Evolutionary conservation across 1,140 invertebrate species (phyloP).

Genomic region (Musca domestica): DNA sequence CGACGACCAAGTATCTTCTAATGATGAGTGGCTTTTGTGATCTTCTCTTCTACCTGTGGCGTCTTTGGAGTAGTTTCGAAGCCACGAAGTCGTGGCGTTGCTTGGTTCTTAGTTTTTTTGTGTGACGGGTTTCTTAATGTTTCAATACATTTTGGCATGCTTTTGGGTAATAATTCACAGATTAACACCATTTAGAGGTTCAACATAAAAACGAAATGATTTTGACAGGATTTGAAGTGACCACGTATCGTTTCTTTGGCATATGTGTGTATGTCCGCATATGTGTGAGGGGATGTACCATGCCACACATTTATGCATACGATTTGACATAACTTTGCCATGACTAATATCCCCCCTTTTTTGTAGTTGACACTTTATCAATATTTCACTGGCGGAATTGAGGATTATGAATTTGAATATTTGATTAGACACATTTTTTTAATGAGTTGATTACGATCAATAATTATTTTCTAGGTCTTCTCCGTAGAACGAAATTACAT

Average conservation of each 20-base stretch:
- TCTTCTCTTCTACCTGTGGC: conserved; percentile 11
- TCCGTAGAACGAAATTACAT: too few species aligned
- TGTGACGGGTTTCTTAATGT: neutral
- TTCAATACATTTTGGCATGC: conserved; percentile 21
- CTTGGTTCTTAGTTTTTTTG: neutral
- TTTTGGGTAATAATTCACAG: conserved; percentile 20
- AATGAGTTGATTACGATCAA: too few species aligned
- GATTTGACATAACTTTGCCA: conserved; percentile 7
- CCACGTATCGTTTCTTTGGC: neutral
- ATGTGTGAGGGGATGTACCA: neutral
- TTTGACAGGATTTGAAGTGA: neutral
- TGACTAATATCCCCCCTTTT: neutral
- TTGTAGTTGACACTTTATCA: too few species aligned
- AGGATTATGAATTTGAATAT: too few species aligned
- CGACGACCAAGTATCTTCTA: too few species aligned
- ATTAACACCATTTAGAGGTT: conserved; percentile 13
- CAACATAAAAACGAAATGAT: neutral
- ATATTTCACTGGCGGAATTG: too few species aligned
- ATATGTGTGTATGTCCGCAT: neutral
- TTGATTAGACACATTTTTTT: too few species aligned
- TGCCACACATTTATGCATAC: neutral
- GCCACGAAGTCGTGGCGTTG: too few species aligned
- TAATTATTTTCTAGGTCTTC: too few species aligned
- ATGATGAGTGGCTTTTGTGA: neutral
- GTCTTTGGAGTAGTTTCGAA: too few species aligned